Evolutionary conservation across 2,888 invertebrate genomes (phyloP).

Genomic region (Mythimna albipuncta): DNA sequence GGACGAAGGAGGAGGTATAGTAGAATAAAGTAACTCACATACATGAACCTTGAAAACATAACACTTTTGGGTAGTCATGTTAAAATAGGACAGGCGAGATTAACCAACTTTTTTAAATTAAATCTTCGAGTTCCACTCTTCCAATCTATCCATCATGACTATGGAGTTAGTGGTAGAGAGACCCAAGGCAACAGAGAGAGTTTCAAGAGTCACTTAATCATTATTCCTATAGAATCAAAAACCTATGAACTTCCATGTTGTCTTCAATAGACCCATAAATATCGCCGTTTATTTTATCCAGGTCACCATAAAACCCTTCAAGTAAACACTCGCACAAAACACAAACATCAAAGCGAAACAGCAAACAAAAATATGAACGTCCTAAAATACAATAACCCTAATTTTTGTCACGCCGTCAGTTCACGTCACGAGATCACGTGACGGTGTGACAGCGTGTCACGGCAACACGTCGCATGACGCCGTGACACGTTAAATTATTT

Average conservation of each 20-base stretch:
- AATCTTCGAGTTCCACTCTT: too few species aligned
- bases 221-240: neutral
- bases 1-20: too few species aligned
- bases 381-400: slow-evolving; percentile 54
- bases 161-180: too few species aligned
- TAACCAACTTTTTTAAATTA: too few species aligned
- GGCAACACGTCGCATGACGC: slow-evolving; percentile 59
- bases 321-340: slow-evolving; percentile 1
- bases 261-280: neutral
- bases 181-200: too few species aligned
- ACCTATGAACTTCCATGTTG: too few species aligned
- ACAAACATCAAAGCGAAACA: slow-evolving; percentile 23
- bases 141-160: too few species aligned
- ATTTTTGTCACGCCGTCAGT: slow-evolving; percentile 54
- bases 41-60: too few species aligned
- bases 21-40: too few species aligned
- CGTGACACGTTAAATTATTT: slow-evolving; percentile 65
- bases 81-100: too few species aligned
- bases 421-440: slow-evolving; percentile 53
- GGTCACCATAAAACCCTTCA: neutral
- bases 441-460: slow-evolving; percentile 75
- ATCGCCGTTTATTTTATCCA: neutral
- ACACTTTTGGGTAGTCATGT: too few species aligned
- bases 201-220: too few species aligned
- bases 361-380: slow-evolving; percentile 38